phyloP scores from a whole-genome alignment of 2,888 invertebrate species.

The Lutraria lutraria region DNA sequence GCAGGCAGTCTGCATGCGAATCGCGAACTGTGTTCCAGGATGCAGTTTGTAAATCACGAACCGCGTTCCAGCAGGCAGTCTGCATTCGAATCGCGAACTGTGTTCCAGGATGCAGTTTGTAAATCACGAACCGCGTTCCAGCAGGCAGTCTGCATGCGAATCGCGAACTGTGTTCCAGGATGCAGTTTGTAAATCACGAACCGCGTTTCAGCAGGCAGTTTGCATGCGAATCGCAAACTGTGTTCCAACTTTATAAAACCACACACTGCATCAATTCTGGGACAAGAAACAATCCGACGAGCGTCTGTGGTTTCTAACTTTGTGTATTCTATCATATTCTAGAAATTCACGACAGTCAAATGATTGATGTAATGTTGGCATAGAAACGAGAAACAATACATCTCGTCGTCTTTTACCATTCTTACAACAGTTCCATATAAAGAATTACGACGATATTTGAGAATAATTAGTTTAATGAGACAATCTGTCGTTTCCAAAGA shows the following conservation, averaged over 20 bases:
- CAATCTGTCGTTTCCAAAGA: too few relatives aligned
- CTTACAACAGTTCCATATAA: neutral
- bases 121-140: too few relatives aligned
- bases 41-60: too few relatives aligned
- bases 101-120: too few relatives aligned
- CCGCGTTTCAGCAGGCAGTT: neutral
- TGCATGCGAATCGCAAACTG: neutral
- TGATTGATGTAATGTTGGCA: slow-evolving; percentile 10
- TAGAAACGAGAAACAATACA: slow-evolving; percentile 15
- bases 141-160: too few relatives aligned
- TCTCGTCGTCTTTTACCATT: neutral
- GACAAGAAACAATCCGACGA: neutral
- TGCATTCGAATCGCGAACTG: too few relatives aligned
- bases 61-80: too few relatives aligned
- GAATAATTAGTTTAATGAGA: neutral
- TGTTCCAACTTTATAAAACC: too few relatives aligned
- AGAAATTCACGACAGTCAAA: neutral
- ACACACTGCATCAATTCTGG: neutral
- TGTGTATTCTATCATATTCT: slow-evolving; percentile 2
- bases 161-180: too few relatives aligned
- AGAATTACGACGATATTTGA: neutral
- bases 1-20: too few relatives aligned
- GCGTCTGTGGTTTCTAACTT: neutral
- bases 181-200: too few relatives aligned
- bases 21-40: too few relatives aligned